Conservation (phyloP, 2,797 vertebrate species). For the Glossophaga mutica region DNA sequence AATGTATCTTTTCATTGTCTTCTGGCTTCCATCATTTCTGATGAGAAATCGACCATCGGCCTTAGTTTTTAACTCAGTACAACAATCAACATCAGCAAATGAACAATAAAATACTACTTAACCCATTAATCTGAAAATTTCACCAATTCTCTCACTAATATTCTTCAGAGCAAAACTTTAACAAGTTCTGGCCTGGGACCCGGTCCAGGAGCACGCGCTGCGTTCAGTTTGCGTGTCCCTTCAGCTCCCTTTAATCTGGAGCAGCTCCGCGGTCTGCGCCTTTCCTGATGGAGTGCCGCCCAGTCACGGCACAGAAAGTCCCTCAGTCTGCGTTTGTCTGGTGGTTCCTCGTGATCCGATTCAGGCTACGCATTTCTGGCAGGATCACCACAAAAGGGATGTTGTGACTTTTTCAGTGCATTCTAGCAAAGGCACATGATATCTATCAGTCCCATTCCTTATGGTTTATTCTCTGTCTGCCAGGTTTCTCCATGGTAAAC, state of each 20-base stretch:
- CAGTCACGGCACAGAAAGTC: not conserved
- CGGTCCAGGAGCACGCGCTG: not conserved
- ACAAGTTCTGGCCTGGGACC: not conserved
- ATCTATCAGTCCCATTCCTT: not conserved
- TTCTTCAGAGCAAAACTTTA: not conserved
- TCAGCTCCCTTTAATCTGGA: not conserved
- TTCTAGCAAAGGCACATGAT: not conserved
- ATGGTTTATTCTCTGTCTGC: not conserved
- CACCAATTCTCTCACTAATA: not conserved
- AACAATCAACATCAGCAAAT: not conserved
- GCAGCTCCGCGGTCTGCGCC: not conserved
- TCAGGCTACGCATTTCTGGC: not conserved
- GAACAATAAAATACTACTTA: not conserved
- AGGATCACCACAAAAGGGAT: not conserved
- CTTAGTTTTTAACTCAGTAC: not conserved
- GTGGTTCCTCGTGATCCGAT: not conserved
- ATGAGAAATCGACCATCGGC: not conserved
- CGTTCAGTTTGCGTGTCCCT: not conserved
- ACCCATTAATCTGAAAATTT: not conserved
- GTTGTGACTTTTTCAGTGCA: not conserved
- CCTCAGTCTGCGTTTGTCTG: not conserved
- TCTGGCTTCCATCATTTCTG: not conserved
- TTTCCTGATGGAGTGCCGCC: not conserved
- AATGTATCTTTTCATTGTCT: not conserved
- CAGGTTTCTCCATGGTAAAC: not conserved